Conservation (phyloP, 2,888 invertebrate species). For the Actias luna region DNA sequence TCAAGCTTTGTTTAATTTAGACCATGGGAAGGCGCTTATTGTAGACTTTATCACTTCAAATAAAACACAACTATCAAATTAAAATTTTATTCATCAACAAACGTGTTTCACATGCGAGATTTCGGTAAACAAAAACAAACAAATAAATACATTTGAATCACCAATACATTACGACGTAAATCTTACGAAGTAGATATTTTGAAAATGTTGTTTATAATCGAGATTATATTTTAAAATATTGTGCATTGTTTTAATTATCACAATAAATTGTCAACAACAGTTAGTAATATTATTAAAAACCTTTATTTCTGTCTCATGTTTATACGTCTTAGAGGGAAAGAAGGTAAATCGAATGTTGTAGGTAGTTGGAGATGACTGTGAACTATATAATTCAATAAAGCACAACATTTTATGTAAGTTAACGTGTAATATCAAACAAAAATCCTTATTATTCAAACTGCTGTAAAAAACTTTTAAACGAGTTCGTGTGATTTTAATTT, state of each 20-base stretch:
- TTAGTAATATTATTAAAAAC: neutral
- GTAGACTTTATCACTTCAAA: neutral
- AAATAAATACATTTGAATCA: neutral
- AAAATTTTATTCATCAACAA: slow-evolving; percentile 11
- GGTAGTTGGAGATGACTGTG: neutral
- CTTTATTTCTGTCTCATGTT: neutral
- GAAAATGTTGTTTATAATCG: neutral
- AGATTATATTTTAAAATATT: neutral
- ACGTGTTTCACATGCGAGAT: slow-evolving; percentile 11
- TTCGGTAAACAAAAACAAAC: neutral
- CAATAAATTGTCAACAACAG: neutral
- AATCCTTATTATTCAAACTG: neutral
- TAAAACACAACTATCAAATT: neutral
- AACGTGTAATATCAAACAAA: neutral
- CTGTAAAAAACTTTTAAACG: neutral
- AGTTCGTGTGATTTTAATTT: neutral
- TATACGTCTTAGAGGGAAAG: neutral
- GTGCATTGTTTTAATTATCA: too few species aligned
- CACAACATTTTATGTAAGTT: neutral
- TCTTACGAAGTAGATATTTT: neutral
- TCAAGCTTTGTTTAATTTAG: too few species aligned
- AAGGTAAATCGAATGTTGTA: neutral
- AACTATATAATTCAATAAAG: neutral
- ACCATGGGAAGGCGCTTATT: too few species aligned
- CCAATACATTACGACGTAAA: neutral